phyloP scores from a whole-genome alignment of 2,888 invertebrate species.

The Drosophila acutilabella region DNA sequence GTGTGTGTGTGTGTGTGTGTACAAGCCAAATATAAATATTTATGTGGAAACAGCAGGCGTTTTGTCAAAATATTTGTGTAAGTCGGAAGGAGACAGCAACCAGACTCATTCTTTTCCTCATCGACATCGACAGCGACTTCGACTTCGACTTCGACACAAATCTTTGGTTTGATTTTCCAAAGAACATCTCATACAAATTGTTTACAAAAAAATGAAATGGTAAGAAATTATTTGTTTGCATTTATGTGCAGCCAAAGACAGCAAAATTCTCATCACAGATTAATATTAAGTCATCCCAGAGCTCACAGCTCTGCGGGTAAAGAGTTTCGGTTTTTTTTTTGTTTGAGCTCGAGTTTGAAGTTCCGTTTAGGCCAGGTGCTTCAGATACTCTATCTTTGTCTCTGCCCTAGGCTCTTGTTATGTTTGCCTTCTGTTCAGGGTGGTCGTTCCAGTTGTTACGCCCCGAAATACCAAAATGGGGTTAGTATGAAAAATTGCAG shows the following conservation, averaged over 20 bases:
- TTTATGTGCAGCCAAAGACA: constrained; percentile 33
- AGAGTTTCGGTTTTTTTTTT: constrained; percentile 20
- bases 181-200: constrained; percentile 69
- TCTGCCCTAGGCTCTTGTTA: constrained; percentile 1
- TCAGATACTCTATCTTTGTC: neutral
- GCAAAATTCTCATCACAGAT: constrained; percentile 45
- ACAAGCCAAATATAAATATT: constrained; percentile 80
- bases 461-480: constrained; percentile 28
- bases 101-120: constrained; percentile 19
- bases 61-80: constrained; percentile 83
- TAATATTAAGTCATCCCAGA: constrained; percentile 69
- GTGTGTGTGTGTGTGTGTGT: constrained; percentile 32
- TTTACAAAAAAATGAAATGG: constrained; percentile 48
- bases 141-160: constrained; percentile 43
- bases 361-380: constrained; percentile 44
- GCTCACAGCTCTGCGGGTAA: constrained; percentile 20
- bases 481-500: constrained; percentile 62
- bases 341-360: constrained; percentile 20
- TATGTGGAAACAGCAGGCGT: constrained; percentile 83
- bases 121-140: constrained; percentile 10
- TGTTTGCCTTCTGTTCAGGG: neutral
- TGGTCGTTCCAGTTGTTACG: constrained; percentile 24
- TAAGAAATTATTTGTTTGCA: constrained; percentile 64
- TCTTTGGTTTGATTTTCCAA: constrained; percentile 58
- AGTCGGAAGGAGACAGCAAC: constrained; percentile 54